A percentile compares a stretch with the other conserved stretches of the same genome.
These are phyloP conservation scores for Montipora capricornis DNA, from an alignment of 64 coral and sea anemone species.

Conservation along the genomic window DNA sequence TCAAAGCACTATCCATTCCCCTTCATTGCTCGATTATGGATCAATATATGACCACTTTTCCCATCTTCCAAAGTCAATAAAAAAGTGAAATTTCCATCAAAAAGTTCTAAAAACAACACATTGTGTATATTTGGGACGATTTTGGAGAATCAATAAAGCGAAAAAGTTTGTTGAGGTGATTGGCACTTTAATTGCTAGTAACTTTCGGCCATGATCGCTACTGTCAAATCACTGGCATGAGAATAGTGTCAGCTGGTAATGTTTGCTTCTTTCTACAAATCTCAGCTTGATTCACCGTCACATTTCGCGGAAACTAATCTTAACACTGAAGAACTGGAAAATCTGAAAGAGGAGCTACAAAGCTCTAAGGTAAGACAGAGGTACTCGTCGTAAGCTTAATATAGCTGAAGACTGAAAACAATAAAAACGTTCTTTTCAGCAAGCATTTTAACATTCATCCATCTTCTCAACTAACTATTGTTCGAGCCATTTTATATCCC, in stretches of 20 bases:
- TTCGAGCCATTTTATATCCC: no score
- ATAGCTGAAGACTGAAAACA: background rate
- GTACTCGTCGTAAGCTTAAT: background rate
- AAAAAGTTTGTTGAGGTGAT: no score
- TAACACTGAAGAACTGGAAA: slow-evolving; percentile 8
- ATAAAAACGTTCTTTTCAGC: background rate
- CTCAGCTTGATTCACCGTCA: slow-evolving; percentile 30
- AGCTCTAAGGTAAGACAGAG: slow-evolving; percentile 5
- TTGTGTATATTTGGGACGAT: no score
- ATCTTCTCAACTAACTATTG: no score
- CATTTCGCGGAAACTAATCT: slow-evolving; percentile 31
- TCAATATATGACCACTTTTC: no score
- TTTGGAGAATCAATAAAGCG: no score
- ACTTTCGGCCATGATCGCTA: background rate
- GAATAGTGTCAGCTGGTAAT: background rate
- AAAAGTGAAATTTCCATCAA: no score
- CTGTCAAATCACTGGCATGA: background rate
- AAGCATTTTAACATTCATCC: background rate
- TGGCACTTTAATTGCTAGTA: no score
- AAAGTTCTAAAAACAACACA: no score
- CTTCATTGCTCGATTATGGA: no score
- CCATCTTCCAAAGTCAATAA: no score
- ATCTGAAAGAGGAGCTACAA: slow-evolving; percentile 20
- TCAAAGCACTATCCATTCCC: no score
- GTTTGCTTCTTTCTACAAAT: background rate